Evolutionary conservation across 2,888 invertebrate species (phyloP).

Genomic region (Catocala fraxini): DNA sequence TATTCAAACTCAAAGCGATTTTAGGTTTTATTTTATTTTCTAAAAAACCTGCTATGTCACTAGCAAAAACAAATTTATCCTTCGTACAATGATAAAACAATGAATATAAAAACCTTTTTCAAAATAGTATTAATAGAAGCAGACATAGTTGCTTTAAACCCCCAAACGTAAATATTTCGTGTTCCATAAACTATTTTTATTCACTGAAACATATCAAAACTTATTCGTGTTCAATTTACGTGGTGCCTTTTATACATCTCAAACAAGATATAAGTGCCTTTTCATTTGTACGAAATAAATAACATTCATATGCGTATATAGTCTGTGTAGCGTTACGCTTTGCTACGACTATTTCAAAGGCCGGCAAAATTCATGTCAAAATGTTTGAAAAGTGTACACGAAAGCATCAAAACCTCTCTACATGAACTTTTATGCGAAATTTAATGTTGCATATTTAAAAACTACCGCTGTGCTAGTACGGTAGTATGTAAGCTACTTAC

Average conservation of each 20-base stretch:
- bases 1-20: no score
- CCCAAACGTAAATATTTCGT: background rate
- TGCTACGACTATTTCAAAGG: constrained; percentile 59
- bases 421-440: constrained; percentile 68
- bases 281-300: constrained; percentile 52
- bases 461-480: constrained; percentile 51
- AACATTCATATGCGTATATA: constrained; percentile 41
- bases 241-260: constrained; percentile 23
- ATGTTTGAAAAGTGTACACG: constrained; percentile 65
- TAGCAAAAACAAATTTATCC: no score
- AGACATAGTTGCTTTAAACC: no score
- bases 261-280: constrained; percentile 46
- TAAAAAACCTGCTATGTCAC: no score
- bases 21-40: no score
- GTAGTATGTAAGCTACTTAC: constrained; percentile 25
- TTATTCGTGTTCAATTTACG: constrained; percentile 18
- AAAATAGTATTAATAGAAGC: no score
- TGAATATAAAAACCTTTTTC: no score
- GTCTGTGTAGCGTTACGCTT: constrained; percentile 45
- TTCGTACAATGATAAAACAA: no score
- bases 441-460: constrained; percentile 71
- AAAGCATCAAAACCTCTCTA: constrained; percentile 62
- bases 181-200: background rate
- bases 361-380: constrained; percentile 65
- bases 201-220: constrained; percentile 16